A percentile compares a stretch with the other conserved stretches of the same genome.
These are phyloP conservation scores for Leuciscus waleckii DNA, from an alignment of 2,797 vertebrate species.

Conservation along the genomic window DNA sequence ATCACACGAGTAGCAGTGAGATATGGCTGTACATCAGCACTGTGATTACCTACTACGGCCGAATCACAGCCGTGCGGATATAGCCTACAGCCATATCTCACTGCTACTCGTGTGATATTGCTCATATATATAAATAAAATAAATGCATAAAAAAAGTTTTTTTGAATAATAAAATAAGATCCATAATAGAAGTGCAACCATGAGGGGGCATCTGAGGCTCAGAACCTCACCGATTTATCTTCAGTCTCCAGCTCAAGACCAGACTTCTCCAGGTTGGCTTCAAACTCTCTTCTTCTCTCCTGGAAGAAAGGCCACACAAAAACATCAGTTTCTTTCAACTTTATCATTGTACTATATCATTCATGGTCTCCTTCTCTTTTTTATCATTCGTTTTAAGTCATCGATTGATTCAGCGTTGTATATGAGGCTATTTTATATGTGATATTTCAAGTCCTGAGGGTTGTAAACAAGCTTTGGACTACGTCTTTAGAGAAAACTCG, in stretches of 20 bases:
- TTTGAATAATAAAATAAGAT: background rate
- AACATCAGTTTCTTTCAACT: background rate
- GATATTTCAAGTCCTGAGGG: background rate
- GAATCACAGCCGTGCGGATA: too few relatives aligned
- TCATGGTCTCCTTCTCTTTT: background rate
- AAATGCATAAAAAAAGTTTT: background rate
- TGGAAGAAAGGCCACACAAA: conserved; percentile 58
- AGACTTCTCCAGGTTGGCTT: conserved; percentile 85
- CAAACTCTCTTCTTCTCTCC: conserved; percentile 93
- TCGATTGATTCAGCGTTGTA: background rate
- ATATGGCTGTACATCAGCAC: too few relatives aligned
- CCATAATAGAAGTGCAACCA: conserved; percentile 40
- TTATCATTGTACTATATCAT: background rate
- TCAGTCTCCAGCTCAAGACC: conserved; percentile 92
- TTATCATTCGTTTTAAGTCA: background rate
- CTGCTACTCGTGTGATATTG: too few relatives aligned
- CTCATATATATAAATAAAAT: background rate
- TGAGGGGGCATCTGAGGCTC: conserved; percentile 61
- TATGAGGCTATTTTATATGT: background rate
- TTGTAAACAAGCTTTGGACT: conserved; percentile 30
- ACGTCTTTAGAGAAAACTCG: conserved; percentile 7
- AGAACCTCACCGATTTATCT: conserved; percentile 85
- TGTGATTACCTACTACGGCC: too few relatives aligned
- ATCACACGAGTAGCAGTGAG: too few relatives aligned
- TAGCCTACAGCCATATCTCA: too few relatives aligned